These are phyloP conservation scores for Istiophorus platypterus DNA, from an alignment of 2,113 vertebrate genomes.

Conservation along the genomic window DNA sequence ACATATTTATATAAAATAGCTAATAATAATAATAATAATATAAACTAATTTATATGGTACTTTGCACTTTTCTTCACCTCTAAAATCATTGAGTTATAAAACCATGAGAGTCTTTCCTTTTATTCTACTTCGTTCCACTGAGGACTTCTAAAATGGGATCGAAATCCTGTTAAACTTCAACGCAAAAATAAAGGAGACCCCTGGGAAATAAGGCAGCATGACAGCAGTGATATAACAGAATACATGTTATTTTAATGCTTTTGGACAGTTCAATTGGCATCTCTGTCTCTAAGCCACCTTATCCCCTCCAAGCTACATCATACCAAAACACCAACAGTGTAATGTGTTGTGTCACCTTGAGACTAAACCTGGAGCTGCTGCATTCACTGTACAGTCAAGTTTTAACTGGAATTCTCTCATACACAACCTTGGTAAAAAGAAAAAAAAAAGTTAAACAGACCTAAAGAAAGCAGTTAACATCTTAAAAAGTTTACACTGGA, in stretches of 20 bases:
- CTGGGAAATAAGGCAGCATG: slow-evolving; percentile 63
- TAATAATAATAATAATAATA: too few species aligned
- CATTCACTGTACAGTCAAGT: slow-evolving; percentile 26
- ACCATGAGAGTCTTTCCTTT: slow-evolving; percentile 43
- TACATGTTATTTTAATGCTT: slow-evolving; percentile 61
- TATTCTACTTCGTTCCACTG: slow-evolving; percentile 46
- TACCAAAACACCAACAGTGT: slow-evolving; percentile 29
- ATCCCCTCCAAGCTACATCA: slow-evolving; percentile 27
- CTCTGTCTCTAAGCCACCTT: slow-evolving; percentile 30
- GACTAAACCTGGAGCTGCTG: slow-evolving; percentile 10
- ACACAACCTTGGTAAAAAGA: background rate
- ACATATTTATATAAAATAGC: too few species aligned
- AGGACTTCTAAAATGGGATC: slow-evolving; percentile 41
- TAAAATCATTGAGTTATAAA: background rate
- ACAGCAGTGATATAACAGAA: slow-evolving; percentile 42
- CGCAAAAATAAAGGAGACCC: slow-evolving; percentile 34
- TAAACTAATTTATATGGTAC: too few species aligned
- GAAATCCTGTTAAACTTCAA: slow-evolving; percentile 52
- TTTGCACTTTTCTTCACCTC: too few species aligned
- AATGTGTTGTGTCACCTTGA: slow-evolving; percentile 52
- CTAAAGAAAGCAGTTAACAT: background rate
- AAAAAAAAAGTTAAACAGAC: background rate
- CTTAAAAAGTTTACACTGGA: too few species aligned
- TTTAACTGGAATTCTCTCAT: slow-evolving; percentile 11
- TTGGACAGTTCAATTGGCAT: slow-evolving; percentile 64